Evolutionary conservation across 2,113 vertebrate species (phyloP).

Genomic region (Centropus unirufus): DNA sequence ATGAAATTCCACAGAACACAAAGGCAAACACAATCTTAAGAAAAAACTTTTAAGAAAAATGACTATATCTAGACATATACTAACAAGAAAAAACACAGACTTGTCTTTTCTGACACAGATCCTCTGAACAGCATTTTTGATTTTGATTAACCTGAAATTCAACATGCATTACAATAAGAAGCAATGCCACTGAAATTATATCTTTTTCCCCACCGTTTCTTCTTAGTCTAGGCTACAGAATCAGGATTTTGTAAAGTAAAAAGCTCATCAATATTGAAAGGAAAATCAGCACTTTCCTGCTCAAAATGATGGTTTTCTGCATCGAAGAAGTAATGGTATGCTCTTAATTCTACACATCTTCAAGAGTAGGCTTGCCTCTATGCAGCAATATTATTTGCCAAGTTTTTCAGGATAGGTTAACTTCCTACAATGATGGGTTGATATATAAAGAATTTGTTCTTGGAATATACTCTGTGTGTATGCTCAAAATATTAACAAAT

Average conservation of each 20-base stretch:
- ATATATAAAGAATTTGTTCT: not conserved
- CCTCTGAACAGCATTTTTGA: not conserved
- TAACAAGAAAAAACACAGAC: not conserved
- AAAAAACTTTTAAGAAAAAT: not conserved
- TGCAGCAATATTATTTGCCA: not conserved
- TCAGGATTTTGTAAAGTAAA: not conserved
- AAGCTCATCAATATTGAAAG: not conserved
- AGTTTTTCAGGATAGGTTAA: not conserved
- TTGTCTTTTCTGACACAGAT: not conserved
- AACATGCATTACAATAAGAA: not conserved
- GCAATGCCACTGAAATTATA: not conserved
- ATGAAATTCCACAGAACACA: not conserved
- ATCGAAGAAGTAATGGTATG: not conserved
- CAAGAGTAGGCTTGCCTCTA: not conserved
- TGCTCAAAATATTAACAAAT: not conserved
- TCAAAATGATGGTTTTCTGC: not conserved
- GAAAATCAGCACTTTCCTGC: not conserved
- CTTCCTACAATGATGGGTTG: not conserved
- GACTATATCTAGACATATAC: not conserved
- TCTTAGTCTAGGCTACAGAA: not conserved
- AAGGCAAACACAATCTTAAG: not conserved
- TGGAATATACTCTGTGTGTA: accelerated
- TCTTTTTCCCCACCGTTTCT: accelerated
- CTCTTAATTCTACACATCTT: not conserved
- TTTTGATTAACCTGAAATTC: not conserved